A percentile compares a stretch with the other conserved stretches of the same genome.
These are phyloP conservation scores for Nomada ruficornis DNA, from an alignment of 2,888 invertebrate genomes.

Conservation along the genomic window DNA sequence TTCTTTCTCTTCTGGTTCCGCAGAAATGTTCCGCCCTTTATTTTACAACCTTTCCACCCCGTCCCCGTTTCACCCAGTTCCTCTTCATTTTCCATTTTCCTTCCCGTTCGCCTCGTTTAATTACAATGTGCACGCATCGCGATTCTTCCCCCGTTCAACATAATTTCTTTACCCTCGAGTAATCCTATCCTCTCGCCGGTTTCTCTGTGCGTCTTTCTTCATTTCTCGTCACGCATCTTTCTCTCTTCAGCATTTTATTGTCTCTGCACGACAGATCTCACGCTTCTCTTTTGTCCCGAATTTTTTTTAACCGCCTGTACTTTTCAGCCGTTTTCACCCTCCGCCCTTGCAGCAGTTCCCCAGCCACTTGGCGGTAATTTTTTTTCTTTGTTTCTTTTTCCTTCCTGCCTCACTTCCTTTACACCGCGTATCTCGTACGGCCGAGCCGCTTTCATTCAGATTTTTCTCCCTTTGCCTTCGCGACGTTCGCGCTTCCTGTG, in stretches of 20 bases:
- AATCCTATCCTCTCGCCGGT: no score
- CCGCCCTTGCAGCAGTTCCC: no score
- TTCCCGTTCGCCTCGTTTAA: no score
- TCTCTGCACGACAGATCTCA: background rate
- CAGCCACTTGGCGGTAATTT: no score
- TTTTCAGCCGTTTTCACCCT: background rate
- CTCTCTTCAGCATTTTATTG: background rate
- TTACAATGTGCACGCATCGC: background rate
- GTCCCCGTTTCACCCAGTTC: background rate
- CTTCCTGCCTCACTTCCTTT: background rate
- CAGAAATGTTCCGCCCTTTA: no score
- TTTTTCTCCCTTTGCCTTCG: conserved; percentile 24
- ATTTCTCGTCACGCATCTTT: no score
- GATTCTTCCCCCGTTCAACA: background rate
- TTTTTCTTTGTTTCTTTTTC: no score
- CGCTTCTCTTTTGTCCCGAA: no score
- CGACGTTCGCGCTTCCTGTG: conserved; percentile 60
- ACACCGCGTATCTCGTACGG: background rate
- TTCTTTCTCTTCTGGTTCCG: background rate
- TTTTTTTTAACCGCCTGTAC: background rate
- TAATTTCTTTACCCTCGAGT: background rate
- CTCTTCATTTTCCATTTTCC: background rate
- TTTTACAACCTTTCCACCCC: background rate
- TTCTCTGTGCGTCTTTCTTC: background rate
- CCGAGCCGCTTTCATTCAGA: conserved; percentile 11